A percentile compares a stretch with the other conserved stretches of the same genome.
These are phyloP conservation scores for Drosophila tanythrix DNA, from an alignment of 2,888 invertebrate species.

Conservation along the genomic window DNA sequence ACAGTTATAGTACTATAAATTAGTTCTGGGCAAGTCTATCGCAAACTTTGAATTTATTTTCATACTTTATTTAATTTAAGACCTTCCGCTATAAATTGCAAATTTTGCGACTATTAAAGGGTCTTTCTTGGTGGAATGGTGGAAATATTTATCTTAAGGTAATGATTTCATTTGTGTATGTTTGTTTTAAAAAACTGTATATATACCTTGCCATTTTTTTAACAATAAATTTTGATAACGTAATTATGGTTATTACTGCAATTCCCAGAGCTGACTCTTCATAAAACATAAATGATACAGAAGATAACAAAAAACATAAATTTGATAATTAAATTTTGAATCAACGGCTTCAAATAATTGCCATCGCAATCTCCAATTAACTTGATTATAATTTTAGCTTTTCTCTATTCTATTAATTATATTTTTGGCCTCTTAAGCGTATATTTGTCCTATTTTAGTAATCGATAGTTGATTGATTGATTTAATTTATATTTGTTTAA, in stretches of 20 bases:
- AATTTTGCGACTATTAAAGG: neutral
- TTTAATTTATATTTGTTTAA: neutral
- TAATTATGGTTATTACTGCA: neutral
- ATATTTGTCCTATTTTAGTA: neutral
- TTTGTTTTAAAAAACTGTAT: neutral
- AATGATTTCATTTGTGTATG: neutral
- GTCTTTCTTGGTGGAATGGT: neutral
- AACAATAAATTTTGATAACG: neutral
- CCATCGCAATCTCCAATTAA: neutral
- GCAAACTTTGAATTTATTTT: neutral
- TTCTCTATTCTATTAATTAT: neutral
- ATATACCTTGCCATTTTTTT: too few relatives aligned
- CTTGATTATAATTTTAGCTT: neutral
- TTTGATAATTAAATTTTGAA: neutral
- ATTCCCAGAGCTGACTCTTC: neutral
- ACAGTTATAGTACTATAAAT: neutral
- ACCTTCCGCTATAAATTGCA: neutral
- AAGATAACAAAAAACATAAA: neutral
- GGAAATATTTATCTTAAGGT: neutral
- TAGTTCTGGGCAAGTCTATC: neutral
- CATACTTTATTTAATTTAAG: neutral
- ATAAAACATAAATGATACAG: neutral
- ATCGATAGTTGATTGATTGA: neutral
- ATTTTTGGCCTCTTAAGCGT: neutral
- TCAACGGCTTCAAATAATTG: neutral